A percentile compares a stretch with the other conserved stretches of the same genome.
Conservation (phyloP, 2,113 vertebrate species). For the Megalops atlanticus region DNA sequence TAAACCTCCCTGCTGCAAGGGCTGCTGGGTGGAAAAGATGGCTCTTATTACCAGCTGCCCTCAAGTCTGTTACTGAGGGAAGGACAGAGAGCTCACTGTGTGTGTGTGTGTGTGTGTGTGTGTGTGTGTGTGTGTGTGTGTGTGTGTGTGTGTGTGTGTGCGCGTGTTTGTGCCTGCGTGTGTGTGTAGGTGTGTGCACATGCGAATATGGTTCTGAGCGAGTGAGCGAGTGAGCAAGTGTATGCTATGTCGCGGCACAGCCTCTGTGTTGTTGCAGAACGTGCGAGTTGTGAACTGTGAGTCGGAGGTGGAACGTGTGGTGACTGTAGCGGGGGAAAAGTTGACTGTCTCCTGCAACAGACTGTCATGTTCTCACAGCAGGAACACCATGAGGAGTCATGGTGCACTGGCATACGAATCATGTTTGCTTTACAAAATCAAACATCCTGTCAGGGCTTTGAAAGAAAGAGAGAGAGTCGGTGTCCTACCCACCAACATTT, state of each 20-base stretch:
- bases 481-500: no score
- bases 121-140: not conserved
- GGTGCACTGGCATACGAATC: slow-evolving; percentile 42
- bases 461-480: no score
- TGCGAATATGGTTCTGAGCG: not conserved
- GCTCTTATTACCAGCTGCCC: not conserved
- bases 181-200: not conserved
- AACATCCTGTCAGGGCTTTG: not conserved
- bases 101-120: not conserved
- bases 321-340: not conserved
- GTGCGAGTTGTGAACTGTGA: no score
- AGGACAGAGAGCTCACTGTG: not conserved
- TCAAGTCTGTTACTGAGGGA: not conserved
- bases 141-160: not conserved
- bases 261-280: not conserved
- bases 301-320: not conserved
- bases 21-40: not conserved
- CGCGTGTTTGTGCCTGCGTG: not conserved
- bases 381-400: slow-evolving; percentile 53
- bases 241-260: not conserved
- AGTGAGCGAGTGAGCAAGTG: slow-evolving; percentile 5
- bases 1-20: slow-evolving; percentile 10
- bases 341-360: not conserved
- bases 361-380: slow-evolving; percentile 22
- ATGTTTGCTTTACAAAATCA: slow-evolving; percentile 32